Conservation (phyloP, 2,888 invertebrate species). For the Pimpla rufipes region DNA sequence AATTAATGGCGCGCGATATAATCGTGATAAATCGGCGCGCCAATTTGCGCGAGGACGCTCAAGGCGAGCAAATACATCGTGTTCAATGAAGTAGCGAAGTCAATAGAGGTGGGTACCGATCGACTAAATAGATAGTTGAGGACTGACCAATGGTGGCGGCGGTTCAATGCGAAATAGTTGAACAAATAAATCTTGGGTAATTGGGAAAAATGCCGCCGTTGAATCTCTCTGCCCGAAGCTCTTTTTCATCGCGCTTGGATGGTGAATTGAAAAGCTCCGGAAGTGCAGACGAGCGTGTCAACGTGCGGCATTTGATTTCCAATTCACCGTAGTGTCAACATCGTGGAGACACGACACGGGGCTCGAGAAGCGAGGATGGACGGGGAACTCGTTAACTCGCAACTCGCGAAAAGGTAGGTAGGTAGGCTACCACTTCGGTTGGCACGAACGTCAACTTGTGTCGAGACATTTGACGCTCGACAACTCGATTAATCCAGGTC, state of each 20-base stretch:
- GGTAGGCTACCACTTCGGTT: slow-evolving; percentile 36
- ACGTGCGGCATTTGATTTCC: not conserved
- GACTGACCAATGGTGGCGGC: not conserved
- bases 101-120: not conserved
- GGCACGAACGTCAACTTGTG: slow-evolving; percentile 41
- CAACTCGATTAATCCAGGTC: slow-evolving; percentile 51
- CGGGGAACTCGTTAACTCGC: slow-evolving; percentile 59
- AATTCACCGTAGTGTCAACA: not conserved
- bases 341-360: not conserved
- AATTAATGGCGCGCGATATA: not conserved
- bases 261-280: not conserved
- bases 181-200: not conserved
- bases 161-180: not conserved
- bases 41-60: not conserved
- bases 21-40: not conserved
- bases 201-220: not conserved
- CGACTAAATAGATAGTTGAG: not conserved
- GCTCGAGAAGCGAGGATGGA: slow-evolving; percentile 20
- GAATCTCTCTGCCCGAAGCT: not conserved
- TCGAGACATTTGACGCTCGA: not conserved
- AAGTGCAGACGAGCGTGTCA: not conserved
- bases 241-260: not conserved
- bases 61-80: not conserved
- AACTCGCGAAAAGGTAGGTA: slow-evolving; percentile 37
- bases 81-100: not conserved